Base-by-base conservation (phyloP, 37 sponge, comb jelly and placozoan genomes). In the Petrosia ficiformis region DNA sequence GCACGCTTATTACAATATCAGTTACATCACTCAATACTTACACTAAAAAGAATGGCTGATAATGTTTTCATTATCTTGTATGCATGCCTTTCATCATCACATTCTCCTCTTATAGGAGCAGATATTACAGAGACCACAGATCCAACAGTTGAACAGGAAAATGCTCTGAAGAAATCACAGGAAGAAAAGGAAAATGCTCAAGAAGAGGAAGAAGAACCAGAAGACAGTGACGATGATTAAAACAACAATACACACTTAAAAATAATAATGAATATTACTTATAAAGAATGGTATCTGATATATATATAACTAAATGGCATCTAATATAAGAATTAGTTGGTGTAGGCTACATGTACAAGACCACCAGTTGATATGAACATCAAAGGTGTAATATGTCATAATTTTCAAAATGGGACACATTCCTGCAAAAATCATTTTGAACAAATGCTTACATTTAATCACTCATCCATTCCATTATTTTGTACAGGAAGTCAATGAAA, bases 191-290 rank as follows among this genome's bases (percentile, higher is more conserved):
- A 86, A 42, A 91, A 81, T 21, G 82, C 85, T 33, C 74, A 82
- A 64, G 94, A 90, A 37, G 96, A 95, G 52, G 94, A 93, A 75
- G 94, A 97, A 44, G 99, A 95, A 43, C 80, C 84, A 59, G 97
- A 99, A 36, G 96, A 95, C n/a, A 91, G 88, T n/a, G 94, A 93
- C 6, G 99, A 98, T 19, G 99, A 98, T 54, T 78, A 74, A 42
- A 33, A 32, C 21, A 39, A 5, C 52, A 42, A 48, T 48, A 48
- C 10, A 10, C 54, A 19, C 16, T 16, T 48, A 10, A 19, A n/a
- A n/a, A n/a, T n/a, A n/a, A n/a, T n/a, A n/a, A n/a, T n/a, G n/a
- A 48, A 48, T 48, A 48, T 19, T 48, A 48, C 8, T 48, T 19
- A 48, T 48, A 19, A 48, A 48, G 8, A 48, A 48, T 48, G 14